Evolutionary conservation across 2,113 vertebrate species (phyloP).

Genomic region (Calyptommatus sinebrachiatus): DNA sequence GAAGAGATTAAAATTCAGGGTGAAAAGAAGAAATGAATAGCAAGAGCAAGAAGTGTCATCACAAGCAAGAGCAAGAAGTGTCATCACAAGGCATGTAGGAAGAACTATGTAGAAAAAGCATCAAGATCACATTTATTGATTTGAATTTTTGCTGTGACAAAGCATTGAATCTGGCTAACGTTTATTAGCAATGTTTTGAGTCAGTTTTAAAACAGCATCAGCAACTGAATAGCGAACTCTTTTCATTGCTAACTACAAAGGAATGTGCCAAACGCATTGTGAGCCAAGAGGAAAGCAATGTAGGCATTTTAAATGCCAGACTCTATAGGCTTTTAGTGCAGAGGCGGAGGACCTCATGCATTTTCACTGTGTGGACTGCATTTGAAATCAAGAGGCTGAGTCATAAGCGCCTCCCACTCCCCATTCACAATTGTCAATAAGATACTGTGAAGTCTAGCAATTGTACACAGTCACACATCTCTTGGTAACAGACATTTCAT

Average conservation of each 20-base stretch:
- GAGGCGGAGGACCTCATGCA: slow-evolving; percentile 30
- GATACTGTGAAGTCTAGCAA: slow-evolving; percentile 11
- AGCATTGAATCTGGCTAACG: not conserved
- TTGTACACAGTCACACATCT: not conserved
- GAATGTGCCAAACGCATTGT: slow-evolving; percentile 23
- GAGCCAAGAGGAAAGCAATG: slow-evolving; percentile 7
- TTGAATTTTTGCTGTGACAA: not conserved
- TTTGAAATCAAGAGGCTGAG: slow-evolving; percentile 25
- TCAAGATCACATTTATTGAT: not conserved
- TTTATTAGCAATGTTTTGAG: not conserved
- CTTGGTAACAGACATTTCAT: slow-evolving; percentile 28
- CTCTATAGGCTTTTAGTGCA: slow-evolving; percentile 29
- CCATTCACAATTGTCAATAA: slow-evolving; percentile 32
- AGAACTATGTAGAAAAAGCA: not conserved
- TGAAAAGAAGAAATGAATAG: not conserved
- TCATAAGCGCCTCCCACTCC: slow-evolving; percentile 14
- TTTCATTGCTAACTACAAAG: not conserved
- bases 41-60: not conserved
- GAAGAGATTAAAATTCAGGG: slow-evolving; percentile 8
- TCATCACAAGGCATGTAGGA: not conserved
- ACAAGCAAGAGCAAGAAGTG: not conserved
- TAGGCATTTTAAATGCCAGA: slow-evolving; percentile 28
- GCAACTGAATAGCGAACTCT: slow-evolving; percentile 7
- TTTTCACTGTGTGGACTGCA: slow-evolving; percentile 23
- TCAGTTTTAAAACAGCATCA: slow-evolving; percentile 8